These are phyloP conservation scores for Chironomus riparius DNA, from an alignment of 2,888 invertebrate genomes.

Conservation along the genomic window DNA sequence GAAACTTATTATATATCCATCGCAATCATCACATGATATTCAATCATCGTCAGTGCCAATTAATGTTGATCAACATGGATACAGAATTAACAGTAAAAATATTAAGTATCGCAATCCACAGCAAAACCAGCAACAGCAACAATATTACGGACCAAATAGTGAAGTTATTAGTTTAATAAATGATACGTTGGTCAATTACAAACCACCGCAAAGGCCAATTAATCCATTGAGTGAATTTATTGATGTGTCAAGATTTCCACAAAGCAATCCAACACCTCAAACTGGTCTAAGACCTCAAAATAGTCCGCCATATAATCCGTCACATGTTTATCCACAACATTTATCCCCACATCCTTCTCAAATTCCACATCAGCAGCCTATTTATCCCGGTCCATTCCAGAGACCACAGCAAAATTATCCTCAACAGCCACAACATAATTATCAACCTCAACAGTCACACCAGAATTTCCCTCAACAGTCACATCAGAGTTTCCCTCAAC, in stretches of 20 bases:
- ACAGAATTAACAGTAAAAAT: constrained; percentile 12
- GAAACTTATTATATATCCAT: neutral
- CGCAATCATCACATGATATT: neutral
- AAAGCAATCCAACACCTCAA: neutral
- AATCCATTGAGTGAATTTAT: constrained; percentile 58
- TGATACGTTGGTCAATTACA: constrained; percentile 62
- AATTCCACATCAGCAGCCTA: neutral
- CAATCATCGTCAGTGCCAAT: neutral
- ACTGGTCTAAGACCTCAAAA: neutral
- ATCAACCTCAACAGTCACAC: neutral
- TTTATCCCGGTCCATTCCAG: neutral
- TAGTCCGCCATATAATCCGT: neutral
- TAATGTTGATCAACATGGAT: constrained; percentile 2
- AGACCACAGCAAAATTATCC: neutral
- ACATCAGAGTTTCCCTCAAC: neutral
- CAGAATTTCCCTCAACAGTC: neutral
- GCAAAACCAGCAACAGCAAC: constrained; percentile 27
- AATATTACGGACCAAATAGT: constrained; percentile 19
- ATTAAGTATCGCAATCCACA: constrained; percentile 24
- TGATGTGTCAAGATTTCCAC: constrained; percentile 14
- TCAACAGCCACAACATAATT: neutral
- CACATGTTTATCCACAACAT: neutral
- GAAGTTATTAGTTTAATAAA: constrained; percentile 41
- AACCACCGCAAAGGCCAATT: constrained; percentile 54
- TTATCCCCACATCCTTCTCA: neutral